Conservation (phyloP, 2,113 vertebrate genomes). For the Camelus bactrianus region DNA sequence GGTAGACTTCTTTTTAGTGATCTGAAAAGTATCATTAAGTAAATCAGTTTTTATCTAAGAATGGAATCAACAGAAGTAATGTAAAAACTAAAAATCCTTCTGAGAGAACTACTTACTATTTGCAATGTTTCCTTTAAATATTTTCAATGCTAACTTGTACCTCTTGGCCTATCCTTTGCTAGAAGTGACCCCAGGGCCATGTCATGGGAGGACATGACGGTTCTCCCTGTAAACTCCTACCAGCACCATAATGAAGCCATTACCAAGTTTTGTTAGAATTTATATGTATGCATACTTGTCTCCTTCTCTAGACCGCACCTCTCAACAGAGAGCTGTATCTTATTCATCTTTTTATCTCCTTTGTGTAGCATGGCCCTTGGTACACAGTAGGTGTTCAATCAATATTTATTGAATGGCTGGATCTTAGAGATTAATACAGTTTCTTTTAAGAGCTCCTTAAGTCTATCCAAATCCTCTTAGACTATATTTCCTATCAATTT, state of each 20-base stretch:
- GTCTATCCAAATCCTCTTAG: not conserved
- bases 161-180: constrained; percentile 4
- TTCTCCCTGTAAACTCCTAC: not conserved
- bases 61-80: constrained; percentile 18
- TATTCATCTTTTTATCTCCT: not conserved
- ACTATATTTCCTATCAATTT: not conserved
- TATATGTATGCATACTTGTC: not conserved
- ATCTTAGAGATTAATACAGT: not conserved
- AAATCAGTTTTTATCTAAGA: constrained; percentile 43
- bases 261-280: not conserved
- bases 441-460: constrained; percentile 8
- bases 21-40: constrained; percentile 83
- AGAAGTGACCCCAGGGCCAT: not conserved
- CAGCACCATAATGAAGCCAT: not conserved
- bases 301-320: not conserved
- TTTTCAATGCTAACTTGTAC: not conserved
- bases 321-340: not conserved
- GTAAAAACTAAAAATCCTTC: not conserved
- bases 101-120: not conserved
- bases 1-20: constrained; percentile 89
- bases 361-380: not conserved
- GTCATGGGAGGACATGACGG: not conserved
- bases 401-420: not conserved
- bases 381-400: not conserved
- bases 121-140: not conserved